Base-by-base conservation (phyloP, 2,113 vertebrate genomes). In the Piprites chloris region DNA sequence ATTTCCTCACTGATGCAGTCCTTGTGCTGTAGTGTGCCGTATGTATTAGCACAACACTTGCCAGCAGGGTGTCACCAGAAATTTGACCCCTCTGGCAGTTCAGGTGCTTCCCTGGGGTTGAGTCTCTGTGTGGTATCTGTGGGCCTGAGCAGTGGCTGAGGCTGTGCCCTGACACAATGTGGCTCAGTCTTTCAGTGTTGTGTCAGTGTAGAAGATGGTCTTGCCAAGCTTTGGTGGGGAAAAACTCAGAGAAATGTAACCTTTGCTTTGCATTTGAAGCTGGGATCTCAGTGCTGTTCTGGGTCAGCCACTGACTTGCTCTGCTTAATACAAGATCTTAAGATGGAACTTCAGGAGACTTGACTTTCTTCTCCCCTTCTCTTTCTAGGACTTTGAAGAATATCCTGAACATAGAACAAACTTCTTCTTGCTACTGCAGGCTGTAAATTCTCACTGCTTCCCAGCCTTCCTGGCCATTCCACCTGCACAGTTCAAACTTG, bases 381-480 rank as follows among this genome's bases (percentile, higher is more conserved):
- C 12, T 49, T 80, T 47, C 30, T 81, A 99, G 99, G 99, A 99
- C 97, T 99, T 99, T 78, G 99, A 99, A 98, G 99, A 99, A 93
- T 99, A 98, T 96, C 99, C 99, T 50, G 99, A 99, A 96, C 99
- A 99, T 94, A 98, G 99, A 98, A 99, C 99, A 59, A 99, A 99
- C 97, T 99, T 99, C 97, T 99, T 99, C 98, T 99, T 99, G 97
- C 97, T 99, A 46, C 98, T 99, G 42, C 99, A 99, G 97, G 99
- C 99, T 68, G 99, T 99, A 89, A 99, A 99, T 98, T 99, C 99
- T 59, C 99, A 99, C 93, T 99, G 99, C 97, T 99, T 99, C 97
- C 99, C 99, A 66, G 99, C 99, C 33, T 99, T 99, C 98, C 98
- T 99, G 93, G 99, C 99, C 93, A 99, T 99, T 97, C 99, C 99